Conservation (phyloP, 2,888 invertebrate genomes). For the Podabrus alpinus region DNA sequence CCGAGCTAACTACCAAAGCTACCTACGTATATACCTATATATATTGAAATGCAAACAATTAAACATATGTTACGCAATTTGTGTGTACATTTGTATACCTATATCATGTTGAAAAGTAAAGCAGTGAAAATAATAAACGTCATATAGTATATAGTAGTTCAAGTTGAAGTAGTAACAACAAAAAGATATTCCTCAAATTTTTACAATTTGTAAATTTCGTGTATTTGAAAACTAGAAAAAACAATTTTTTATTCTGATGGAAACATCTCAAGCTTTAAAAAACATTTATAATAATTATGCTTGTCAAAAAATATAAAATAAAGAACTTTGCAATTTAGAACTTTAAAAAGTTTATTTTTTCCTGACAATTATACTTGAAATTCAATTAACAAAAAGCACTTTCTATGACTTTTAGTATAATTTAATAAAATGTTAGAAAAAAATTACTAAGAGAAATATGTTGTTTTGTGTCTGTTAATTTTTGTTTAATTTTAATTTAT, state of each 20-base stretch:
- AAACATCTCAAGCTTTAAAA: not conserved
- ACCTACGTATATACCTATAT: not conserved
- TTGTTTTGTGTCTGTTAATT: not conserved
- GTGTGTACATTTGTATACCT: not conserved
- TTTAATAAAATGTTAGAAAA: not conserved
- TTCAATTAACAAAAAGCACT: not conserved
- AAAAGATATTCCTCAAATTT: not conserved
- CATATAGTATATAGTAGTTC: not conserved
- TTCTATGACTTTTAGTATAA: not conserved
- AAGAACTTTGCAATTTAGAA: not conserved
- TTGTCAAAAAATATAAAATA: not conserved
- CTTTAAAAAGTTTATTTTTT: not conserved
- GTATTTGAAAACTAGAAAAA: not conserved
- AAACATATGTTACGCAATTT: not conserved
- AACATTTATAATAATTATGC: not conserved
- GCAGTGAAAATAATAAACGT: not conserved
- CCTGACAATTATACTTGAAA: not conserved
- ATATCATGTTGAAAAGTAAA: not conserved
- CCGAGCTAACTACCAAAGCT: not conserved
- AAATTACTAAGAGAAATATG: not conserved
- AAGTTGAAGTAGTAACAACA: not conserved
- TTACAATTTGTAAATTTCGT: not conserved
- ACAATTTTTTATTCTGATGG: not conserved
- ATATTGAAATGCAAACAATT: not conserved
- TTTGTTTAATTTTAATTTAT: not conserved